Evolutionary conservation across 2,888 invertebrate species (phyloP), one percentile per base, ranked within the genome.

Genomic region (Neoaliturus tenellus): DNA sequence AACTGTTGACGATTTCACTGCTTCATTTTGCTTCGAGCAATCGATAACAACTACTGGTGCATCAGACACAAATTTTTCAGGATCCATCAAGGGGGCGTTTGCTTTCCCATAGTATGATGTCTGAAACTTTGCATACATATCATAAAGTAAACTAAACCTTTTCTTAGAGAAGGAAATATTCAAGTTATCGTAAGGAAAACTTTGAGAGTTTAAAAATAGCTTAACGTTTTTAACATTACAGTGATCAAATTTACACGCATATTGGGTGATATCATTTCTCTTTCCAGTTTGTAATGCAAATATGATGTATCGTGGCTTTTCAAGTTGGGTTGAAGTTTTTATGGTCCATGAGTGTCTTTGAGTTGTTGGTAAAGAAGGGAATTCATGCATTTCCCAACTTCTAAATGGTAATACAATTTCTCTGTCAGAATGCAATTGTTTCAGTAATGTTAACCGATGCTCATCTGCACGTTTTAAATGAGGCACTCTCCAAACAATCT

Each of bases 311-410:
- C 90, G 84, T 0, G 90, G 90, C 87, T 89, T 90, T 87, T 90
- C 90, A 55, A 90, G 83, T 82, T 88, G 88, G 17, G 87, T 86
- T 10, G 88, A 85, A 31, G 89, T 89, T 85, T 87, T 86, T 12
- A 86, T 41, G 25, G 88, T 85, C 90, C 90, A 89, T 28, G 88
- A 85, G 84, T 89, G 88, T 85, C 89, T 88, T 75, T 83, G 85
- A 23, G 89, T 88, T 82, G 81, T 86, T 6, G 89, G 90, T 83
- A 90, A 84, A 67, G 88, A 14, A 0, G 90, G 90, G 86, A 89
- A 90, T 86, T 89, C 89, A 85, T 89, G 89, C 28, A 90, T 67
- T 80, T 90, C 89, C 90, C 90, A 90, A 35, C 88, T 89, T 83
- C 90, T 85, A 85, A 89, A 90, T 55, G 81, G 84, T 78, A 87